These are phyloP conservation scores for Silurus meridionalis DNA, from an alignment of 2,113 vertebrate genomes.

Conservation along the genomic window DNA sequence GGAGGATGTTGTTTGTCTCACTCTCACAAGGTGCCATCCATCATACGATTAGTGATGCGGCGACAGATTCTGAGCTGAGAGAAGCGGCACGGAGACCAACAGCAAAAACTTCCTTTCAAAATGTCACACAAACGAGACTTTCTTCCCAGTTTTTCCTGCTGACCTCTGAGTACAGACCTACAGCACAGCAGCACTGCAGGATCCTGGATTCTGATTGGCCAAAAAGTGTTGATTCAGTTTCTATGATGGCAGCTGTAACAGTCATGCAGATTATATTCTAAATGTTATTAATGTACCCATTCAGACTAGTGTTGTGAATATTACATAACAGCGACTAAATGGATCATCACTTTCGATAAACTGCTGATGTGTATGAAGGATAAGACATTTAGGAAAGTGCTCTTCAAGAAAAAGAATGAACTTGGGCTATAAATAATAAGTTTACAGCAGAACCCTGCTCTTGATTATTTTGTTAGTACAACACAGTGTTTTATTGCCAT, in stretches of 20 bases:
- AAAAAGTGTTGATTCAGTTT: background rate
- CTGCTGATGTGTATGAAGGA: background rate
- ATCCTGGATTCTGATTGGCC: background rate
- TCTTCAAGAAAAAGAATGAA: background rate
- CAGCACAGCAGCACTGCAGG: background rate
- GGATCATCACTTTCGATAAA: background rate
- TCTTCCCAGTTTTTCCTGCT: background rate
- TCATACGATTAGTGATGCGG: conserved; percentile 55
- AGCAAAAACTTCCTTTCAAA: background rate
- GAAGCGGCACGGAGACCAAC: conserved; percentile 43
- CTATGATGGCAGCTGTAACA: background rate
- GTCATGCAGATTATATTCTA: background rate
- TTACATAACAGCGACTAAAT: background rate
- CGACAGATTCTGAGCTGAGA: conserved; percentile 47
- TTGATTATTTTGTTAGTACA: background rate
- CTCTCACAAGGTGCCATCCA: conserved; percentile 56
- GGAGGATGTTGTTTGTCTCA: conserved; percentile 50
- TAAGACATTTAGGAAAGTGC: background rate
- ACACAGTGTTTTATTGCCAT: too few species aligned
- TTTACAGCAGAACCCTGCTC: background rate
- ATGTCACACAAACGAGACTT: conserved; percentile 22
- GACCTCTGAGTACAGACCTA: background rate
- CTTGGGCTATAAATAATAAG: background rate
- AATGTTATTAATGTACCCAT: background rate
- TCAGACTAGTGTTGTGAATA: background rate